phyloP scores from a whole-genome alignment of 2,888 invertebrate species.

The Cynaeus angustus region DNA sequence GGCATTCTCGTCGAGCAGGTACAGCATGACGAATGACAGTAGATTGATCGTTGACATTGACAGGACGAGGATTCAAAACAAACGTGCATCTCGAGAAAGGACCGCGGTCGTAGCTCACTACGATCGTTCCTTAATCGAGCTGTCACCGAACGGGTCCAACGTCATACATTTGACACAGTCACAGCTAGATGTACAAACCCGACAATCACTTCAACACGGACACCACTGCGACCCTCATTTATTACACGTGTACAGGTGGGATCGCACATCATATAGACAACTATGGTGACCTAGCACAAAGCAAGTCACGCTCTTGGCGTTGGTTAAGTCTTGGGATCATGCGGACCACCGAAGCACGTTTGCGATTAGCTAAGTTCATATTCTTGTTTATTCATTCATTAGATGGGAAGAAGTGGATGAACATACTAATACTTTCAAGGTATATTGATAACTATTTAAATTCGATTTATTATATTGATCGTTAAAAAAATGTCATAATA shows the following conservation, averaged over 20 bases:
- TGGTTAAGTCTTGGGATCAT: neutral
- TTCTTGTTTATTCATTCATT: too few species aligned
- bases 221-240: constrained; percentile 50
- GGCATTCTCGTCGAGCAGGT: constrained; percentile 42
- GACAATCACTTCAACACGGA: constrained; percentile 50
- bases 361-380: too few species aligned
- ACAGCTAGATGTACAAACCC: constrained; percentile 48
- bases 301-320: constrained; percentile 13
- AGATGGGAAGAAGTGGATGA: too few species aligned
- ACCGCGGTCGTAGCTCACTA: constrained; percentile 45
- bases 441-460: too few species aligned
- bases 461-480: too few species aligned
- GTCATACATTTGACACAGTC: constrained; percentile 54
- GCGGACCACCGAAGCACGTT: too few species aligned
- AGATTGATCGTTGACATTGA: constrained; percentile 51
- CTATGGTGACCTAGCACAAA: constrained; percentile 20
- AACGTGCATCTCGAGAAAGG: constrained; percentile 41
- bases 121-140: constrained; percentile 51
- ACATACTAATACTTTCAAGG: too few species aligned
- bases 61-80: constrained; percentile 44
- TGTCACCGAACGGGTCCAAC: constrained; percentile 52
- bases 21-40: constrained; percentile 49
- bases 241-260: constrained; percentile 45
- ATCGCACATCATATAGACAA: constrained; percentile 32
- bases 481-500: too few species aligned